phyloP scores from a whole-genome alignment of 2,888 invertebrate species.

The Sminthurinus aureus region DNA sequence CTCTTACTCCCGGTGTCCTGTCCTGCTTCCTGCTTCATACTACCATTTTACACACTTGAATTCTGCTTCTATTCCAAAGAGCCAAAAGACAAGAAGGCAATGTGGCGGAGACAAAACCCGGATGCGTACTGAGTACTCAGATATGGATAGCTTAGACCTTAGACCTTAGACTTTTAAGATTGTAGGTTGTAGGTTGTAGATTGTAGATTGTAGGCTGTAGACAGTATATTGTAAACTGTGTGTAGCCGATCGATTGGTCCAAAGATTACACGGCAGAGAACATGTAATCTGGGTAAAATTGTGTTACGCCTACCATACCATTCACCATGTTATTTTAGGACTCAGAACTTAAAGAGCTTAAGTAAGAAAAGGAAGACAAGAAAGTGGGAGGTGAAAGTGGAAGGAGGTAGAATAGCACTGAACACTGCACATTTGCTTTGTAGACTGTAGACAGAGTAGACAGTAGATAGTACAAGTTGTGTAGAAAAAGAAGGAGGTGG shows the following conservation, averaged over 20 bases:
- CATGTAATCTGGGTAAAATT: slow-evolving; percentile 38
- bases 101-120: too few relatives aligned
- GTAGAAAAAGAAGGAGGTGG: not conserved
- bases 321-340: slow-evolving; percentile 34
- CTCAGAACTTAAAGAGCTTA: slow-evolving; percentile 38
- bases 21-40: too few relatives aligned
- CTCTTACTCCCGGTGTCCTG: too few relatives aligned
- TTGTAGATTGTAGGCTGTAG: not conserved
- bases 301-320: slow-evolving; percentile 17
- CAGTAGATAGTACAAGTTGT: not conserved
- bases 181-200: too few relatives aligned
- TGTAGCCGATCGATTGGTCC: slow-evolving; percentile 26
- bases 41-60: too few relatives aligned
- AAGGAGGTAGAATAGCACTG: too few relatives aligned
- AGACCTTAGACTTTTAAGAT: not conserved
- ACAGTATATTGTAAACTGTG: not conserved
- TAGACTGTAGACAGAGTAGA: not conserved
- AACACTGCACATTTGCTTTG: not conserved
- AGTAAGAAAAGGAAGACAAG: slow-evolving; percentile 9
- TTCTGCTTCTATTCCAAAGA: too few relatives aligned
- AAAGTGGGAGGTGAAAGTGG: not conserved
- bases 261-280: slow-evolving; percentile 41
- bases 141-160: not conserved
- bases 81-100: too few relatives aligned
- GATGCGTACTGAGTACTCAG: not conserved